Conservation (phyloP, 2,113 vertebrate genomes). For the Rhynchomys soricoides region DNA sequence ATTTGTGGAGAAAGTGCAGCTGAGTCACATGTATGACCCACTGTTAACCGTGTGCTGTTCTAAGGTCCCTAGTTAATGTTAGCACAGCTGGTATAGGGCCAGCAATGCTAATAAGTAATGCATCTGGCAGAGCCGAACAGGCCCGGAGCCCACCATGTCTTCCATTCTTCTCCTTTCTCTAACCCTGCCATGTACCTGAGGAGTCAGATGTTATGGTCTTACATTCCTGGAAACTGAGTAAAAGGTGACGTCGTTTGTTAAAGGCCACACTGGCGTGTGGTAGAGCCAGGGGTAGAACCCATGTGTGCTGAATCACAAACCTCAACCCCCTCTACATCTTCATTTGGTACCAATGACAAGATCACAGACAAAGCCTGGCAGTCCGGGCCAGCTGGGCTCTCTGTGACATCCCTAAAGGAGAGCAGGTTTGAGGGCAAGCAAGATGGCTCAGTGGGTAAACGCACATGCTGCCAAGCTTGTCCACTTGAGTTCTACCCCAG, state of each 20-base stretch:
- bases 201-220: too few species aligned
- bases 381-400: not conserved
- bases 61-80: not conserved
- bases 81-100: not conserved
- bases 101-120: not conserved
- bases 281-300: too few species aligned
- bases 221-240: not conserved
- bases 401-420: not conserved
- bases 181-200: accelerated
- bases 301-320: not conserved
- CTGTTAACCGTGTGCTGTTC: not conserved
- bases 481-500: not conserved
- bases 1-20: not conserved
- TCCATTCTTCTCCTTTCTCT: not conserved
- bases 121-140: accelerated
- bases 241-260: not conserved
- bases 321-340: not conserved
- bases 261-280: not conserved
- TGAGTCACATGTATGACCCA: not conserved
- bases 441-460: not conserved
- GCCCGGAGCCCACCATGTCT: not conserved
- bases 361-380: not conserved
- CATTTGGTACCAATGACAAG: not conserved
- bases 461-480: too few species aligned
- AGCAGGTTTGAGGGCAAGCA: not conserved